A percentile compares a stretch with the other conserved stretches of the same genome.
Evolutionary conservation across 2,797 vertebrate species (phyloP).

Genomic region (Eulemur mongoz): DNA sequence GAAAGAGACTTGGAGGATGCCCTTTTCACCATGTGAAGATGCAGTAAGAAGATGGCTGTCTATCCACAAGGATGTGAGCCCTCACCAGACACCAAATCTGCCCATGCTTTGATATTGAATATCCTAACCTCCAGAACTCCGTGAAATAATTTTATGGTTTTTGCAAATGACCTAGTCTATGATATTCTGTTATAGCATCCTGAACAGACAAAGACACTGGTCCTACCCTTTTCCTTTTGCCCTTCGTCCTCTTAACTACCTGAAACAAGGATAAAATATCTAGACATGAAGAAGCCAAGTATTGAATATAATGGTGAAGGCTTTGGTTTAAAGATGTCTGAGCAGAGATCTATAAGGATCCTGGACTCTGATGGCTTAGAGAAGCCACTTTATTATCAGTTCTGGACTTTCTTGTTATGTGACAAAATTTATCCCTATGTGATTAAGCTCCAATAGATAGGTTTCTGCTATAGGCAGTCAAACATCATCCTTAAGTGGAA

Average conservation of each 20-base stretch:
- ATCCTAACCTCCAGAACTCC: not conserved
- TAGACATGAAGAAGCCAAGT: not conserved
- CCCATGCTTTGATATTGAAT: not conserved
- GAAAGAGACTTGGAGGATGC: not conserved
- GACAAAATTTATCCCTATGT: not conserved
- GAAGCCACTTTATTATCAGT: not conserved
- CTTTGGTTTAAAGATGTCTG: not conserved
- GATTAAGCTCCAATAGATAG: not conserved
- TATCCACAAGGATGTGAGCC: not conserved
- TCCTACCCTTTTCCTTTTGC: not conserved
- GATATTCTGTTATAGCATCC: no score
- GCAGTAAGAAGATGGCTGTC: fast-evolving
- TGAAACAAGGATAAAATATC: not conserved
- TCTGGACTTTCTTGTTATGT: not conserved
- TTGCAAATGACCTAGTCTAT: not conserved
- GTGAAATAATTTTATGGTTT: not conserved
- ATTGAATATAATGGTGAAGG: not conserved
- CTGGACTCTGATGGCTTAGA: not conserved
- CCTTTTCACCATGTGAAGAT: not conserved
- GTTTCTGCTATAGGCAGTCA: not conserved
- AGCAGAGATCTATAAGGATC: not conserved
- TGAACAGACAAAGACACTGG: not conserved
- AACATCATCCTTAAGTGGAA: not conserved
- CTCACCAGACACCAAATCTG: not conserved
- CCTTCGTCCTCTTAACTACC: not conserved